phyloP scores from a whole-genome alignment of 2,888 invertebrate genomes.

The Kuschelorhynchus macadamiae region DNA sequence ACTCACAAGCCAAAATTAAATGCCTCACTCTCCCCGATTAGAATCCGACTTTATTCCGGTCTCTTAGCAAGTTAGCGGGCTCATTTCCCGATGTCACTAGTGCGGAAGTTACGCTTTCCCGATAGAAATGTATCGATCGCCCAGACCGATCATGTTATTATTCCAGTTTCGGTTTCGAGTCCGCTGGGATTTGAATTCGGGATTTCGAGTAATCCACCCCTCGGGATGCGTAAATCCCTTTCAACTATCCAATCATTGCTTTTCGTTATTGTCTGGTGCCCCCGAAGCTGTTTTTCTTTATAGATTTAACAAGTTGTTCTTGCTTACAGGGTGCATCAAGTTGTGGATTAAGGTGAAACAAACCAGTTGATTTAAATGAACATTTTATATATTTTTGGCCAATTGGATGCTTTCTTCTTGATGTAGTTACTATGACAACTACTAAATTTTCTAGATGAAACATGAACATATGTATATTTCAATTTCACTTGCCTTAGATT shows the following conservation, averaged over 20 bases:
- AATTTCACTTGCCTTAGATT: no score
- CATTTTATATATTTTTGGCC: no score
- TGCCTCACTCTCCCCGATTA: not conserved
- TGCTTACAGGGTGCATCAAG: constrained; percentile 10
- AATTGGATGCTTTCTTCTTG: no score
- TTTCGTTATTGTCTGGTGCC: constrained; percentile 42
- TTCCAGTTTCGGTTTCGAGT: constrained; percentile 49
- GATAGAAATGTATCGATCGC: constrained; percentile 48
- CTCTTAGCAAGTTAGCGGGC: constrained; percentile 28
- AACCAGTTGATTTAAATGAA: no score
- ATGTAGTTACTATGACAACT: no score
- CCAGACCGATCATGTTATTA: constrained; percentile 49
- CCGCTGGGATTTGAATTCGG: constrained; percentile 52
- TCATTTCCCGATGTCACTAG: constrained; percentile 46
- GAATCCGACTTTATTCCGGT: constrained; percentile 24
- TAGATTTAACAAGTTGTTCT: constrained; percentile 43
- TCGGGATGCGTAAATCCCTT: constrained; percentile 46
- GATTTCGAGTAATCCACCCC: constrained; percentile 53
- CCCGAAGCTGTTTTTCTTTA: constrained; percentile 33
- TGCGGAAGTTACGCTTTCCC: constrained; percentile 48
- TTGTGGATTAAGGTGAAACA: no score
- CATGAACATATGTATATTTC: no score
- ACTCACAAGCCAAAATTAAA: not conserved
- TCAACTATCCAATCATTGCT: constrained; percentile 49
- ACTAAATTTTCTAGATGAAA: no score